A percentile compares a stretch with the other conserved stretches of the same genome.
Evolutionary conservation across 2,113 vertebrate species (phyloP).

Genomic region (Montifringilla adamsi): DNA sequence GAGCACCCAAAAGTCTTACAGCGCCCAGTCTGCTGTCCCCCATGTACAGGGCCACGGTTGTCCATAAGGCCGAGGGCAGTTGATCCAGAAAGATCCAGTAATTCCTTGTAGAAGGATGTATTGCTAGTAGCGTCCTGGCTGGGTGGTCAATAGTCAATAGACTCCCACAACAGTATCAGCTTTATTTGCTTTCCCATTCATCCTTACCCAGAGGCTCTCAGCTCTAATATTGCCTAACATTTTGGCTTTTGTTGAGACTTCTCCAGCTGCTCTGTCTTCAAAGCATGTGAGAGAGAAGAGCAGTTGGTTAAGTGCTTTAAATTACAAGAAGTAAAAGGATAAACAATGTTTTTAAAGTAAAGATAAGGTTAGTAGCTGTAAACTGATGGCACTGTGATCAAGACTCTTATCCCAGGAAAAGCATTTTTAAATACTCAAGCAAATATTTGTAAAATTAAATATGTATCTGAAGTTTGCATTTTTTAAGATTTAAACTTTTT

Average conservation of each 20-base stretch:
- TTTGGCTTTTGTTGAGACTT: background rate
- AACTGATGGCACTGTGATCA: background rate
- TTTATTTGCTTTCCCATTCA: background rate
- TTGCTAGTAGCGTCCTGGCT: background rate
- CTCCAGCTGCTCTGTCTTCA: background rate
- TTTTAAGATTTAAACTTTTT: slow-evolving; percentile 9
- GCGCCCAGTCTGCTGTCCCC: background rate
- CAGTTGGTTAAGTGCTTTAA: background rate
- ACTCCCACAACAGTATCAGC: background rate
- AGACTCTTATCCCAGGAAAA: background rate
- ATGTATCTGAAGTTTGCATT: background rate
- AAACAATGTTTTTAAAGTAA: background rate
- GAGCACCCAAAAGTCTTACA: background rate
- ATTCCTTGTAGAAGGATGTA: background rate
- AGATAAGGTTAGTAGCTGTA: background rate
- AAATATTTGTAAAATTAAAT: background rate
- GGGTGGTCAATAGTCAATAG: background rate
- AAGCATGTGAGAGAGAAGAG: background rate
- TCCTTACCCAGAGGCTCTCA: background rate
- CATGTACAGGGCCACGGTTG: background rate
- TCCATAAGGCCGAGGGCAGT: background rate
- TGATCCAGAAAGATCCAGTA: background rate
- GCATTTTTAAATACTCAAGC: background rate
- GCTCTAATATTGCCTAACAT: background rate
- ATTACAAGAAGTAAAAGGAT: background rate